Evolutionary conservation across 2,797 vertebrate genomes (phyloP).

Genomic region (Rhincodon typus): DNA sequence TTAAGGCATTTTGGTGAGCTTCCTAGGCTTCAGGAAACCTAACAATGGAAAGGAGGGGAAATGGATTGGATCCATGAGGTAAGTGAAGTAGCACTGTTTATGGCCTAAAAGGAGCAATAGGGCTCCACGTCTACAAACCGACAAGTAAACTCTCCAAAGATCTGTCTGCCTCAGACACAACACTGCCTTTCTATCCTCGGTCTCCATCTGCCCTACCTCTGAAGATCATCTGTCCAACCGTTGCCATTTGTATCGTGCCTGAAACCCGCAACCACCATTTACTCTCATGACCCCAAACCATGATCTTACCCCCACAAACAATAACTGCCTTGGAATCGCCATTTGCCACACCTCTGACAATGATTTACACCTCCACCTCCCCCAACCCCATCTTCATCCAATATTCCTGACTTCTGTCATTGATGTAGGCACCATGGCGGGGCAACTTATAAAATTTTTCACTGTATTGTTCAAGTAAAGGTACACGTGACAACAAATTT

Average conservation of each 20-base stretch:
- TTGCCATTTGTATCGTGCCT: too few species aligned
- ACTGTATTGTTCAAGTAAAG: too few species aligned
- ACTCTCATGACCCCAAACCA: background rate
- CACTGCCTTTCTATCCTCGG: background rate
- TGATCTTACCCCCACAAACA: background rate
- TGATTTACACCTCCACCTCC: too few species aligned
- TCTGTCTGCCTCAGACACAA: background rate
- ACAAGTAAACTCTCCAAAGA: background rate
- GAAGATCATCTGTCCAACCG: background rate
- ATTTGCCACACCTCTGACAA: too few species aligned
- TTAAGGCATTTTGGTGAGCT: background rate
- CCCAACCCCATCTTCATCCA: background rate
- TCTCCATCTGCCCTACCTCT: background rate
- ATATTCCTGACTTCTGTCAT: too few species aligned
- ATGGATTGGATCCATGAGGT: background rate
- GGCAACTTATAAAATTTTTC: too few species aligned
- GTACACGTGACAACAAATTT: too few species aligned
- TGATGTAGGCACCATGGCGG: too few species aligned
- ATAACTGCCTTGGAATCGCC: background rate
- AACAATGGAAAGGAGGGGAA: background rate
- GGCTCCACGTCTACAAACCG: background rate
- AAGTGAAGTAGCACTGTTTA: background rate
- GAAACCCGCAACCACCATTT: background rate
- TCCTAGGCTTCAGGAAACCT: background rate
- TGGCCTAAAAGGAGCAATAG: background rate